Evolutionary conservation across 2,888 invertebrate genomes (phyloP).

Genomic region (Tenthredo distinguenda): DNA sequence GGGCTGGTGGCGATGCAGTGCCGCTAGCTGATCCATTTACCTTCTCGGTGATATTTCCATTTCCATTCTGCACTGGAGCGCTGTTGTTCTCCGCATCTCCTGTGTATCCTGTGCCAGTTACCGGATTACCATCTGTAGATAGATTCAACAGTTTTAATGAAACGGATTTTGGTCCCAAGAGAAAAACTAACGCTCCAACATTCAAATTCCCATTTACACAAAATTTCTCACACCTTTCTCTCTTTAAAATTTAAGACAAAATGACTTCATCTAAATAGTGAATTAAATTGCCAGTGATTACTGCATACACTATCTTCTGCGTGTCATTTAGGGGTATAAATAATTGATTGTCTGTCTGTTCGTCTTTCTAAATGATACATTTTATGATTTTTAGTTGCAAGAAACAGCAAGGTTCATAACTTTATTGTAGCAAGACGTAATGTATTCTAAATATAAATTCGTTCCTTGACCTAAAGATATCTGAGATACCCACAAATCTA

Average conservation of each 20-base stretch:
- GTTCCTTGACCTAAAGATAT: constrained; percentile 26
- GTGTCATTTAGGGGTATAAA: not conserved
- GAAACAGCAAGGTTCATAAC: not conserved
- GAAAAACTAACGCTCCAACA: not conserved
- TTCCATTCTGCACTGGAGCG: constrained; percentile 78
- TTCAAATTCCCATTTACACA: not conserved
- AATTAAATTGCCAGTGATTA: not conserved
- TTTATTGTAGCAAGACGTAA: not conserved
- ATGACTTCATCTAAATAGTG: not conserved
- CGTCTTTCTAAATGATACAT: constrained; percentile 3
- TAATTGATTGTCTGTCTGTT: not conserved
- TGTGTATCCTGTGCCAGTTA: constrained; percentile 80
- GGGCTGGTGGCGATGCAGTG: constrained; percentile 74
- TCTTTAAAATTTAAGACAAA: not conserved
- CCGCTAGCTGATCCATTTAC: constrained; percentile 65
- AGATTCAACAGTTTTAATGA: constrained; percentile 24
- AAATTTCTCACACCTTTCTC: not conserved
- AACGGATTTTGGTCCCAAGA: not conserved
- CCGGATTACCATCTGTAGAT: constrained; percentile 80
- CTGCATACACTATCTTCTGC: not conserved
- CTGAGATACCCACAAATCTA: constrained; percentile 14
- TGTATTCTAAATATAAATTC: not conserved
- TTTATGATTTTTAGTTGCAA: not conserved
- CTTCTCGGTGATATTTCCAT: constrained; percentile 74
- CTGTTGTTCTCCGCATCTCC: constrained; percentile 68